phyloP scores from a whole-genome alignment of 2,888 invertebrate genomes.

The Sthenelais limicola region DNA sequence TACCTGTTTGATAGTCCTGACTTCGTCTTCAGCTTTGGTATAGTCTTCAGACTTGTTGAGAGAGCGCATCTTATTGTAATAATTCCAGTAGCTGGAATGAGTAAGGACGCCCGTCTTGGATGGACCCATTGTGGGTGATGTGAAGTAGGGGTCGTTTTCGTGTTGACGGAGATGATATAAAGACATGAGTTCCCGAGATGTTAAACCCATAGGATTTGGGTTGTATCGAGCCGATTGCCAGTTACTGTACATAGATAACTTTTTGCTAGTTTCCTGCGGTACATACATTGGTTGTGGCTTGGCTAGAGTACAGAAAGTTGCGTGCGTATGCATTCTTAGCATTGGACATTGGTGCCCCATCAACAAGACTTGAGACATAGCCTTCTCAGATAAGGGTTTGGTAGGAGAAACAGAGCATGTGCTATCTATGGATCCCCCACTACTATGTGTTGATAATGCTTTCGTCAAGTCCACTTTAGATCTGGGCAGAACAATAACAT shows the following conservation, averaged over 20 bases:
- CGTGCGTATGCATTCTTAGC: slow-evolving; percentile 59
- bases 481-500: too few relatives aligned
- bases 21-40: slow-evolving; percentile 12
- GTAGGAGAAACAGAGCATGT: not conserved
- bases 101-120: slow-evolving; percentile 69
- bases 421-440: slow-evolving; percentile 21
- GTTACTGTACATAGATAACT: slow-evolving; percentile 96
- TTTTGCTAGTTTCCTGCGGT: slow-evolving; percentile 78
- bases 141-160: slow-evolving; percentile 19
- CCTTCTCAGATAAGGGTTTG: slow-evolving; percentile 6
- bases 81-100: slow-evolving; percentile 73
- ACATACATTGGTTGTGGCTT: slow-evolving; percentile 96
- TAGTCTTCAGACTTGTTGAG: slow-evolving; percentile 31
- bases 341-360: slow-evolving; percentile 54
- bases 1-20: slow-evolving; percentile 20
- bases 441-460: too few relatives aligned
- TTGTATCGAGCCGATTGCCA: slow-evolving; percentile 76
- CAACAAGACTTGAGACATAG: slow-evolving; percentile 22
- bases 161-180: slow-evolving; percentile 53
- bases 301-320: slow-evolving; percentile 92
- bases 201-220: slow-evolving; percentile 78
- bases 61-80: slow-evolving; percentile 55
- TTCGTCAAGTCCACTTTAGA: too few relatives aligned
- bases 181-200: slow-evolving; percentile 73
- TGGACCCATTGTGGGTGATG: slow-evolving; percentile 39